Conservation (phyloP, 92 coral and sea anemone species). For the Actinernus sp. region DNA sequence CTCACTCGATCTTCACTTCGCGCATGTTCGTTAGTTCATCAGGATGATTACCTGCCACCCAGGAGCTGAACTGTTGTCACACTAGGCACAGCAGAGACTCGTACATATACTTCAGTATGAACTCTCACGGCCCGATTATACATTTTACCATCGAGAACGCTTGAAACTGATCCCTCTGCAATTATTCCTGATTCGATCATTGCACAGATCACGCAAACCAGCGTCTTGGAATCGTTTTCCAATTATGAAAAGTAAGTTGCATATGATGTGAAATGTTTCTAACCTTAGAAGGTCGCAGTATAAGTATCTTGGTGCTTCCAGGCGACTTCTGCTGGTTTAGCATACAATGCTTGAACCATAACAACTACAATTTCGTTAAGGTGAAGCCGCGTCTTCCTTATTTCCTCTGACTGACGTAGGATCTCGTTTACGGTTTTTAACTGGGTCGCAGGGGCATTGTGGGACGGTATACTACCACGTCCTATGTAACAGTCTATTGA, state of each 20-base stretch:
- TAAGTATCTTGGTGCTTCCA: constrained; percentile 37
- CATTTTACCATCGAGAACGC: constrained; percentile 26
- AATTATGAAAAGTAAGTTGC: no score
- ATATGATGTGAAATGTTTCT: no score
- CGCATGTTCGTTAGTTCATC: no score
- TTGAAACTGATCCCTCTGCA: constrained; percentile 30
- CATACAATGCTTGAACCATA: constrained; percentile 57
- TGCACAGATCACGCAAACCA: no score
- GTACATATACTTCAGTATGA: no score
- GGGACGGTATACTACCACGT: constrained; percentile 48
- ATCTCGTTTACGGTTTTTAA: constrained; percentile 37
- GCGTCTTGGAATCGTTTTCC: no score
- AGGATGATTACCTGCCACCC: constrained; percentile 24
- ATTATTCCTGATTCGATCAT: constrained; percentile 39
- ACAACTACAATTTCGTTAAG: constrained; percentile 43
- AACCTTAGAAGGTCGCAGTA: no score
- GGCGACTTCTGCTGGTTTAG: constrained; percentile 20
- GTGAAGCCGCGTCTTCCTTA: constrained; percentile 16
- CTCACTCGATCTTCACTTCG: constrained; percentile 18
- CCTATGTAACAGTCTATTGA: constrained; percentile 26
- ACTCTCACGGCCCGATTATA: no score
- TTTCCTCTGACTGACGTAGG: no score
- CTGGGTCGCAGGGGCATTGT: constrained; percentile 52
- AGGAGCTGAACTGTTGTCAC: constrained; percentile 25
- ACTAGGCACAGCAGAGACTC: constrained; percentile 17